Conservation (phyloP, 92 coral and sea anemone species). For the Porites lobata region DNA sequence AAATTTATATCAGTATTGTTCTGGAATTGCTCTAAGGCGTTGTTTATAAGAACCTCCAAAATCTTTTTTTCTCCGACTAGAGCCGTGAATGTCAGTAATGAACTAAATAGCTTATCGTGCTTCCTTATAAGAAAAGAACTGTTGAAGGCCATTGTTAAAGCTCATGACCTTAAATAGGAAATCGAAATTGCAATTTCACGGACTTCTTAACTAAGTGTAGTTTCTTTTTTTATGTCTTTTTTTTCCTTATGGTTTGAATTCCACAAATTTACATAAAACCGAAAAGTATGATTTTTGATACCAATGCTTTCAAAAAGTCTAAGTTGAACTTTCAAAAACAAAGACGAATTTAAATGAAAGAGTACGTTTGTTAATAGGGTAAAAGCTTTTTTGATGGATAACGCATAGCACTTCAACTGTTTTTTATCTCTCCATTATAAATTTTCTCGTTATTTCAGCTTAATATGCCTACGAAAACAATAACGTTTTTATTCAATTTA, state of each 20-base stretch:
- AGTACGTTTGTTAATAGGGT: constrained; percentile 18
- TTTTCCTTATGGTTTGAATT: background rate
- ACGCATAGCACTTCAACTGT: constrained; percentile 8
- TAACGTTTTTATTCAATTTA: background rate
- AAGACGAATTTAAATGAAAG: constrained; percentile 1
- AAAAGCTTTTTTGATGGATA: constrained; percentile 20
- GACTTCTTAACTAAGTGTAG: background rate
- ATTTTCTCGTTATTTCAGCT: background rate
- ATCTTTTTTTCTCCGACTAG: background rate
- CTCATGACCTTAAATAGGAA: background rate
- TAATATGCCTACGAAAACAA: background rate
- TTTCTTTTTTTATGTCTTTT: background rate
- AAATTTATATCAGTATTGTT: background rate
- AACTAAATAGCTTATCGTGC: background rate
- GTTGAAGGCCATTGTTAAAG: too few relatives aligned
- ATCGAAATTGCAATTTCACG: background rate
- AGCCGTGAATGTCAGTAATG: background rate
- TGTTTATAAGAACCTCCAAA: background rate
- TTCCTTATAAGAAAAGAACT: too few relatives aligned
- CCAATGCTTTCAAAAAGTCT: constrained; percentile 18
- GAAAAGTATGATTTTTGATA: background rate
- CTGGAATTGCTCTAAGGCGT: background rate
- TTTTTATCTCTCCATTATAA: constrained; percentile 14
- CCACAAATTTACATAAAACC: background rate
- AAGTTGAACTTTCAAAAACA: background rate